Percentiles rank a stretch among this genome's conserved stretches.
These are phyloP conservation scores for Psittacus erithacus DNA, from an alignment of 2,113 vertebrate genomes.

Conservation along the genomic window DNA sequence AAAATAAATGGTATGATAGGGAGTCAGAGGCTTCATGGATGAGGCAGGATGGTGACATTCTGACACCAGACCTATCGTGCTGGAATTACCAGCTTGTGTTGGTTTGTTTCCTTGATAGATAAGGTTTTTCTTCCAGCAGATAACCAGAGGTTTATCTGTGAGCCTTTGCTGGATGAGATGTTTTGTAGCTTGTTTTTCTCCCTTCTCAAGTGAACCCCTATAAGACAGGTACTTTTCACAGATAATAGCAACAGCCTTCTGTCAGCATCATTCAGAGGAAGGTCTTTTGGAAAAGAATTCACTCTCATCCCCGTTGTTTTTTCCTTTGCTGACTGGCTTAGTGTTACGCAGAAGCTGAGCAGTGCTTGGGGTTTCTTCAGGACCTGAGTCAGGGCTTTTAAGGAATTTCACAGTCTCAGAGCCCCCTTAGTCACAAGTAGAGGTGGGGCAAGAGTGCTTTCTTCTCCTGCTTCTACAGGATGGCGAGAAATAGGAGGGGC, in stretches of 20 bases:
- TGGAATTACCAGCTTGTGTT: neutral
- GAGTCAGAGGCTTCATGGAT: neutral
- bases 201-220: neutral
- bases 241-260: neutral
- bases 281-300: neutral
- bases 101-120: neutral
- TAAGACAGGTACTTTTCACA: neutral
- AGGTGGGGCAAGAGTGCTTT: constrained; percentile 48
- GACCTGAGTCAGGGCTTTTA: neutral
- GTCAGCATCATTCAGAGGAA: neutral
- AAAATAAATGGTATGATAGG: fast-evolving
- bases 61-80: neutral
- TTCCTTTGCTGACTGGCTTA: neutral
- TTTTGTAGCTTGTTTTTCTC: neutral
- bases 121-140: neutral
- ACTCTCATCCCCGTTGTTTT: neutral
- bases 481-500: constrained; percentile 43
- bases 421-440: constrained; percentile 15
- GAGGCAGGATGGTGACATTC: neutral
- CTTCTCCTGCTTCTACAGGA: constrained; percentile 63
- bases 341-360: neutral
- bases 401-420: neutral
- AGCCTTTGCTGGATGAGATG: neutral
- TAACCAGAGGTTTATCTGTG: neutral
- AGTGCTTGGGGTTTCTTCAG: neutral